These are phyloP conservation scores for Sisyra nigra DNA, from an alignment of 2,888 invertebrate species.

Conservation along the genomic window DNA sequence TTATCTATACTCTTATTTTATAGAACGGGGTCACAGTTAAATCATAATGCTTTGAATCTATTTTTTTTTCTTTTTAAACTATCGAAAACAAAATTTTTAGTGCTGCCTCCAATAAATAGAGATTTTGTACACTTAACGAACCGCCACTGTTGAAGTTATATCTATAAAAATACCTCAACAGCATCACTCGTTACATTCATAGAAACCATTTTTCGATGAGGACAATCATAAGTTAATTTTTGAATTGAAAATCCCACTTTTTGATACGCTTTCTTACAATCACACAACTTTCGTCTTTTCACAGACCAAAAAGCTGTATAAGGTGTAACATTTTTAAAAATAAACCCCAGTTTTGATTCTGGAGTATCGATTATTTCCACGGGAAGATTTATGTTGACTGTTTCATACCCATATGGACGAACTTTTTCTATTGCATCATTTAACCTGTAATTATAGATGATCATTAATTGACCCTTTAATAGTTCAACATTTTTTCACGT, in stretches of 20 bases:
- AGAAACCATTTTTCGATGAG: slow-evolving; percentile 21
- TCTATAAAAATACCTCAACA: slow-evolving; percentile 19
- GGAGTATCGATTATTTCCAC: slow-evolving; percentile 18
- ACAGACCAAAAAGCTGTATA: slow-evolving; percentile 18
- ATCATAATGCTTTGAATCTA: no score
- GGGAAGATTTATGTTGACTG: slow-evolving; percentile 19
- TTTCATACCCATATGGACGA: slow-evolving; percentile 15
- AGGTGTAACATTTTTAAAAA: slow-evolving; percentile 20
- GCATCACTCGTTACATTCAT: slow-evolving; percentile 18
- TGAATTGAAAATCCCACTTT: slow-evolving; percentile 17
- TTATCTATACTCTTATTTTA: no score
- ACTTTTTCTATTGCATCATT: slow-evolving; percentile 18
- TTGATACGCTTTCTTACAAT: slow-evolving; percentile 18
- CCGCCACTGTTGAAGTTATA: no score
- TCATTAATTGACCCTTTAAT: slow-evolving; percentile 10
- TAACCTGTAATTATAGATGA: slow-evolving; percentile 16
- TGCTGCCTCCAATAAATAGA: no score
- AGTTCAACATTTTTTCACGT: slow-evolving; percentile 11
- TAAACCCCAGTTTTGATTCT: slow-evolving; percentile 18
- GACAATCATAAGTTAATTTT: slow-evolving; percentile 20
- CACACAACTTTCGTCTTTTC: slow-evolving; percentile 22
- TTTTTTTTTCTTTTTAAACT: no score
- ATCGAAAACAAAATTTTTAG: no score
- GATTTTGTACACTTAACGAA: no score
- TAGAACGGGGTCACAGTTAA: no score